These are phyloP conservation scores for Dendrolimus punctatus DNA, from an alignment of 1,140 invertebrate genomes.

Conservation along the genomic window DNA sequence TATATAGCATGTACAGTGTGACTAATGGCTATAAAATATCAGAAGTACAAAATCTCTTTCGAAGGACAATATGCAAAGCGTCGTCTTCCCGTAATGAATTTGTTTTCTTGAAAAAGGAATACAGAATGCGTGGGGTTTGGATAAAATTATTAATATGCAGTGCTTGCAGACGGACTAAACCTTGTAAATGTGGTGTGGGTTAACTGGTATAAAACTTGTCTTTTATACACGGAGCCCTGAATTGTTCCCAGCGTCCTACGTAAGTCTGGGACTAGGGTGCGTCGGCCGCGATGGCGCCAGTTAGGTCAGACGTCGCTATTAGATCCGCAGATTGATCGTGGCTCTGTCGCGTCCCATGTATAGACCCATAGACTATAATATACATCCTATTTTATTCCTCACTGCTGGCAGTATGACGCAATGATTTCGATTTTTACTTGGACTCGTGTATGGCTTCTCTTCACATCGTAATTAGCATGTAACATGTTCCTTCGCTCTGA, in stretches of 20 bases:
- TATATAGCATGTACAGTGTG: too few species aligned
- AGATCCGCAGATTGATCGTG: conserved; percentile 58
- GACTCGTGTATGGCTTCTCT: conserved; percentile 49
- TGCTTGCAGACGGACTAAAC: too few species aligned
- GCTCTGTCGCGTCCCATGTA: conserved; percentile 42
- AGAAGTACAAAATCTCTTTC: too few species aligned
- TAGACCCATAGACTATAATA: conserved; percentile 18
- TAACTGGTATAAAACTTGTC: too few species aligned
- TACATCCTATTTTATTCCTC: conserved; percentile 36
- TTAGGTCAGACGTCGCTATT: conserved; percentile 55
- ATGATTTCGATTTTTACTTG: conserved; percentile 25
- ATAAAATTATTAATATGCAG: too few species aligned
- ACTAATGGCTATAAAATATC: too few species aligned
- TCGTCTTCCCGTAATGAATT: too few species aligned
- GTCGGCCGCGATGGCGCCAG: conserved; percentile 50
- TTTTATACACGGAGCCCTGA: conserved; percentile 13
- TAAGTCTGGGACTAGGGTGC: conserved; percentile 29
- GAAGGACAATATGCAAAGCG: too few species aligned
- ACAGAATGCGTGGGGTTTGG: too few species aligned
- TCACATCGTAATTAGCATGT: conserved; percentile 12
- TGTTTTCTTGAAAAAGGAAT: too few species aligned
- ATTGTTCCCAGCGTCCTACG: conserved; percentile 30
- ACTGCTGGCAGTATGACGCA: conserved; percentile 28
- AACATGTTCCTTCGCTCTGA: conserved; percentile 4
- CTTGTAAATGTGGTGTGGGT: too few species aligned